Base-by-base conservation (phyloP, 2,888 invertebrate species). In the Chloroclysta siterata region DNA sequence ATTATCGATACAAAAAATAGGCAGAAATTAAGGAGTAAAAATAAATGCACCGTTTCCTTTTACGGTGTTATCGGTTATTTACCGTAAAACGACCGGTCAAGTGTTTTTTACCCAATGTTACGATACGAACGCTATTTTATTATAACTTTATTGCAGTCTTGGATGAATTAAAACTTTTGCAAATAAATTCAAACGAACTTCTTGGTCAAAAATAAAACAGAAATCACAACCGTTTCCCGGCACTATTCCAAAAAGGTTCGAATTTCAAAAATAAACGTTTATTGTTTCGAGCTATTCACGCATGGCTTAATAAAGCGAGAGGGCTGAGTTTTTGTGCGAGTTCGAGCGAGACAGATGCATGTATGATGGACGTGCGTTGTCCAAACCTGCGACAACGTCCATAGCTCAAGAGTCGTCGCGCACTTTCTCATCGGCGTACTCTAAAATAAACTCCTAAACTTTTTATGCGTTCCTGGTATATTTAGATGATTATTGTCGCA, bases 361-460 rank as follows among this genome's bases (percentile, higher is more conserved):
- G 76, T 89, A 88, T 91, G 92, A 92, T 87, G 86, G 85, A 92
- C 90, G 86, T 81, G 77, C 76, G 75, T 71, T 81, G 89, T 89
- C 88, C 82, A 80, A 73, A 72, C 80, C 74, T 66, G 77, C 81
- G 91, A 92, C 91, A 83, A 70, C 72, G 80, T 72, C 80, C 85
- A 87, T 91, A 89, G 85, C 86, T 92, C 89, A 90, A 76, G 83
- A 71, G 81, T 77, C 84, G 81, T 78, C 82, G 87, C 87, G 85
- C 86, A 90, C 86, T 91, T 89, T 92, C 90, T 91, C 90, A 90
- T 89, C 87, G 87, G 79, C 82, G 79, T 77, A 82, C 80, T 83
- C 89, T 79, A 83, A 91, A 92, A 90, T 91, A 90, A 89, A 87
- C 87, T 84, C 71, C 82, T 81, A 82, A 82, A 79, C 83, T 89